A percentile compares a stretch with the other conserved stretches of the same genome.
These are phyloP conservation scores for Aspiorhynchus laticeps DNA, from an alignment of 2,113 vertebrate species.

Conservation along the genomic window DNA sequence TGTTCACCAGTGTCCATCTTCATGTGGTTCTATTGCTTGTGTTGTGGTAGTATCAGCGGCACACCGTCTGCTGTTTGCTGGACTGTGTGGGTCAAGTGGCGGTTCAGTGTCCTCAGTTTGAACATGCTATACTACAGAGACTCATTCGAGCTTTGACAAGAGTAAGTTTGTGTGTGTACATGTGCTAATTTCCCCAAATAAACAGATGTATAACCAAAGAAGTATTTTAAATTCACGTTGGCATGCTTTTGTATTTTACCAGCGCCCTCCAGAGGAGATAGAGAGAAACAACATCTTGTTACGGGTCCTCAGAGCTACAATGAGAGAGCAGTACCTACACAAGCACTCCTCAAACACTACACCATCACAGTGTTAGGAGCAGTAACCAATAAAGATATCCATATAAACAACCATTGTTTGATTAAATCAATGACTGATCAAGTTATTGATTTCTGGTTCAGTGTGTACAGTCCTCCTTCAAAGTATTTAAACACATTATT, in stretches of 20 bases:
- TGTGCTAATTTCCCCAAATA: not conserved
- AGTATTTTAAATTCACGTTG: not conserved
- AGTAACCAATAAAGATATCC: not conserved
- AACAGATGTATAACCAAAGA: not conserved
- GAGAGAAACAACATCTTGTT: conserved; percentile 56
- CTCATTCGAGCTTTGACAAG: conserved; percentile 74
- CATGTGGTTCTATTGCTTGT: not conserved
- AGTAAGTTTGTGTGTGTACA: conserved; percentile 60
- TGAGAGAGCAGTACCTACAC: conserved; percentile 62
- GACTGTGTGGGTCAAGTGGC: conserved; percentile 75
- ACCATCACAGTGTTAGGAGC: not conserved
- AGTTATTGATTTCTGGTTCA: not conserved
- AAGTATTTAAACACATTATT: not conserved
- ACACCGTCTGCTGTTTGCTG: conserved; percentile 77
- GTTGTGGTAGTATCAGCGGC: conserved; percentile 69
- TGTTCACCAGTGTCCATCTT: not conserved
- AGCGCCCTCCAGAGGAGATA: conserved; percentile 68
- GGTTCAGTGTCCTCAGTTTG: conserved; percentile 71
- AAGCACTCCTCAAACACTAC: conserved; percentile 29
- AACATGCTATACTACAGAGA: conserved; percentile 71
- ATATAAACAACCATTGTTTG: not conserved
- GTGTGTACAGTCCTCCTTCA: not conserved
- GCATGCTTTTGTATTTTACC: conserved; percentile 30
- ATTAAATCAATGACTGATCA: not conserved
- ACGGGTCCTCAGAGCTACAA: conserved; percentile 64